These are phyloP conservation scores for Chrysodeixis includens DNA, from an alignment of 2,888 invertebrate species.

Conservation along the genomic window DNA sequence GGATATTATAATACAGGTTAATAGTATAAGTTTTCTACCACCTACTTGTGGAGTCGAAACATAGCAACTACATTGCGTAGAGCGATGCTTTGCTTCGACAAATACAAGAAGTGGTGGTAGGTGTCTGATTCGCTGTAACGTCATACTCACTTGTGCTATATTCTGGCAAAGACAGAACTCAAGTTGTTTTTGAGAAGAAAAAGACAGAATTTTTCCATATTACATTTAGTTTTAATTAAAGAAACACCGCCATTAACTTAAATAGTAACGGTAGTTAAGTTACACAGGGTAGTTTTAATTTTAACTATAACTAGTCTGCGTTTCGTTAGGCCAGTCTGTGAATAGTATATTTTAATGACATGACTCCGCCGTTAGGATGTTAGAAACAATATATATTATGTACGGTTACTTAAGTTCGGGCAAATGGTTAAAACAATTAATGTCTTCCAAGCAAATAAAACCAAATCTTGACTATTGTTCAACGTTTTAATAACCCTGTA, in stretches of 20 bases:
- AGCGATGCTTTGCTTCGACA: too few relatives aligned
- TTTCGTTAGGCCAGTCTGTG: conserved; percentile 28
- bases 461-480: background rate
- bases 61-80: too few relatives aligned
- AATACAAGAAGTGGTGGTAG: too few relatives aligned
- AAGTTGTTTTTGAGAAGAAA: background rate
- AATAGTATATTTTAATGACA: background rate
- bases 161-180: too few relatives aligned
- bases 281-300: conserved; percentile 5
- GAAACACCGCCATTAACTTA: background rate
- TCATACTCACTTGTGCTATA: too few relatives aligned
- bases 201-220: background rate
- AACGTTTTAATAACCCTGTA: background rate
- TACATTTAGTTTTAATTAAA: background rate
- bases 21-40: too few relatives aligned
- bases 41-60: too few relatives aligned
- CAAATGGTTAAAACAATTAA: background rate
- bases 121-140: too few relatives aligned
- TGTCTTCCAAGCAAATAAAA: background rate
- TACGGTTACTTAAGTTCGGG: background rate
- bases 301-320: conserved; percentile 32
- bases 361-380: background rate
- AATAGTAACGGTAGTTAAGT: background rate
- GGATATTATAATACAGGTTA: too few relatives aligned
- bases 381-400: background rate